Conservation (phyloP, 2,888 invertebrate genomes). For the Eretmocerus hayati region DNA sequence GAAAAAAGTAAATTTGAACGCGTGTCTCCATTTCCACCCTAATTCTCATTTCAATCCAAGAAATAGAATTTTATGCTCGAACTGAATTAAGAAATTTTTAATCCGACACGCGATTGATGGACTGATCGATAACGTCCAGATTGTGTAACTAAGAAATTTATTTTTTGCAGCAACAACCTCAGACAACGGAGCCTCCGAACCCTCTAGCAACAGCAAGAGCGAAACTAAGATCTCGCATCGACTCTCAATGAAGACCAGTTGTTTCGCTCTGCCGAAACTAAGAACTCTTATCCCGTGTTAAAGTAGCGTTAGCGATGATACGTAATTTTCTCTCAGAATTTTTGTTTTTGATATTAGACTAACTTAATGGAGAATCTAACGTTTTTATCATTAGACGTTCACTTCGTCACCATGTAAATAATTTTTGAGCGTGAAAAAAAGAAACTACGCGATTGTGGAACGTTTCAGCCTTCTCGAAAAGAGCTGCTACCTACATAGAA, state of each 20-base stretch:
- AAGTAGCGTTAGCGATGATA: constrained; percentile 1
- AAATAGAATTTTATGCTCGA: too few species aligned
- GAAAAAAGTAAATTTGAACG: too few species aligned
- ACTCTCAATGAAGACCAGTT: constrained; percentile 37
- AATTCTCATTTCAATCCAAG: too few species aligned
- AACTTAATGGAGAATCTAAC: constrained; percentile 8
- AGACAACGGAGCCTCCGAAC: constrained; percentile 34
- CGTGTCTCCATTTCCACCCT: too few species aligned
- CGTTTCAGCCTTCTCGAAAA: constrained; percentile 8
- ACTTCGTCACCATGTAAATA: constrained; percentile 21
- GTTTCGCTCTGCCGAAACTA: too few species aligned
- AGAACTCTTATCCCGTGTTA: too few species aligned
- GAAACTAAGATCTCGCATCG: constrained; percentile 41
- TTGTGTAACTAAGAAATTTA: background rate
- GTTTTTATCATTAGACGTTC: constrained; percentile 8
- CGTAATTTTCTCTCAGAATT: constrained; percentile 7
- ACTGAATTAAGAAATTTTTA: too few species aligned
- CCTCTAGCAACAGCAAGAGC: constrained; percentile 42
- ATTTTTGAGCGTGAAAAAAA: constrained; percentile 10
- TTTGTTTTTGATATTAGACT: too few species aligned
- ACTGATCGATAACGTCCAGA: too few species aligned
- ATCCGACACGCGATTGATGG: background rate
- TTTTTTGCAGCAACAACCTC: constrained; percentile 35
- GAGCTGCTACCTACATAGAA: background rate
- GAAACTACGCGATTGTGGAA: constrained; percentile 13